Base-by-base conservation (phyloP, 2,888 invertebrate species). In the Neocrepidodera transversa region DNA sequence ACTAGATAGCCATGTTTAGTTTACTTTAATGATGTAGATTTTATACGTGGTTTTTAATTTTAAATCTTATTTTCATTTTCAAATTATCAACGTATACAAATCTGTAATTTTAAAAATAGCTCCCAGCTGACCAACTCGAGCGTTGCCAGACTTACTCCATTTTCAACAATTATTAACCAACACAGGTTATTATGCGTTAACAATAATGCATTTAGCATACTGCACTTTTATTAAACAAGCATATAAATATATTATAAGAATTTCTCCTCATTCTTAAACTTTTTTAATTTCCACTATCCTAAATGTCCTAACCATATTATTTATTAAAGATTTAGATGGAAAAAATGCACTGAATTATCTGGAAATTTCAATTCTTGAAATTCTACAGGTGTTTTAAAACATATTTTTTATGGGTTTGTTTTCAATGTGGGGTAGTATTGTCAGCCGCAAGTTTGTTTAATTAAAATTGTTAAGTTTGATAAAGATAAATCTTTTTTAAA, bases 71-170 rank as follows among this genome's bases (percentile, higher is more conserved):
- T 49, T 36, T 49, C 36, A 18, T 11, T 26, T 51, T 38, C n/a
- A 51, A 51, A 26, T 51, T 38, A 26, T 38, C 38, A 51, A 26
- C 26, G 26, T 26, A 23, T 16, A 50, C 4, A 42, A 8, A 42
- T 51, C 6, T 23, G 23, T 23, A 23, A 23, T 6, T 23, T 14
- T 26, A 38, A 28, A 51, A 40, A 38, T 51, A 51, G 38, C 26
- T 38, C 38, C 26, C 38, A 51, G 50, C 50, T 51, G 38, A 51
- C 50, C 50, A 51, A 51, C 50, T 36, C 14, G 23, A 20, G 26
- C 36, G 50, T 51, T 51, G 38, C 50, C 50, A 36, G 38, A 51
- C 50, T 49, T 11, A 23, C 3, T 32, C 11, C 42, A 16, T 42
- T 42, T 42, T 18, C n/a, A 20, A 42, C 6, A 42, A 32, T 28